Evolutionary conservation across 2,113 vertebrate species (phyloP).

Genomic region (Cygnus buccinator): DNA sequence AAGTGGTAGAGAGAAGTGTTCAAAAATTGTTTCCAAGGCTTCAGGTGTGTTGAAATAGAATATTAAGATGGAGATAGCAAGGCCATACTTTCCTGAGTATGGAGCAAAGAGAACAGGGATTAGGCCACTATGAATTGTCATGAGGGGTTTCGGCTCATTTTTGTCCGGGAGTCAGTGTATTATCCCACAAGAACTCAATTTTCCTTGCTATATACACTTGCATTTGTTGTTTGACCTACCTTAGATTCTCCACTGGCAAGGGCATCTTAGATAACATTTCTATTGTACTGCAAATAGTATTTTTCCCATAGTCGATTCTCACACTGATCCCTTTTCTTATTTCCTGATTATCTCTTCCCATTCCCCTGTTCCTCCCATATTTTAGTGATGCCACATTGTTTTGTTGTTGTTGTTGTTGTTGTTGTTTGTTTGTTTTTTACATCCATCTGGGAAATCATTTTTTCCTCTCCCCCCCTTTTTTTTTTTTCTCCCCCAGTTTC

Average conservation of each 20-base stretch:
- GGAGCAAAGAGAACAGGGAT: neutral
- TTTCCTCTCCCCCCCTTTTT: neutral
- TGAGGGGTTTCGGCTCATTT: neutral
- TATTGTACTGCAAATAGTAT: neutral
- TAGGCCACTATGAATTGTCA: neutral
- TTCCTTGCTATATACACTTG: neutral
- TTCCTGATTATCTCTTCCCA: neutral
- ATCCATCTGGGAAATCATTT: neutral
- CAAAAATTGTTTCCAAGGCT: neutral
- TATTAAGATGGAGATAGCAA: neutral
- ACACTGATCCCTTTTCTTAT: neutral
- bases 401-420: neutral
- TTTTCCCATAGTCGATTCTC: neutral
- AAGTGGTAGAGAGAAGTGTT: neutral
- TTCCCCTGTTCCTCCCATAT: neutral
- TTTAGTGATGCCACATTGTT: neutral
- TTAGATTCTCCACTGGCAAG: neutral
- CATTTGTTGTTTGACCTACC: neutral
- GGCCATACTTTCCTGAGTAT: neutral
- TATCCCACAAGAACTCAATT: neutral
- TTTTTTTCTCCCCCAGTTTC: neutral
- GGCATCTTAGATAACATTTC: neutral
- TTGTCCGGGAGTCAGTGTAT: neutral
- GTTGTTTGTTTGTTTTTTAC: neutral
- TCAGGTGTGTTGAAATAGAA: neutral